These are phyloP conservation scores for Poeciliopsis turneri DNA, from an alignment of 2,797 vertebrate species.

Conservation along the genomic window DNA sequence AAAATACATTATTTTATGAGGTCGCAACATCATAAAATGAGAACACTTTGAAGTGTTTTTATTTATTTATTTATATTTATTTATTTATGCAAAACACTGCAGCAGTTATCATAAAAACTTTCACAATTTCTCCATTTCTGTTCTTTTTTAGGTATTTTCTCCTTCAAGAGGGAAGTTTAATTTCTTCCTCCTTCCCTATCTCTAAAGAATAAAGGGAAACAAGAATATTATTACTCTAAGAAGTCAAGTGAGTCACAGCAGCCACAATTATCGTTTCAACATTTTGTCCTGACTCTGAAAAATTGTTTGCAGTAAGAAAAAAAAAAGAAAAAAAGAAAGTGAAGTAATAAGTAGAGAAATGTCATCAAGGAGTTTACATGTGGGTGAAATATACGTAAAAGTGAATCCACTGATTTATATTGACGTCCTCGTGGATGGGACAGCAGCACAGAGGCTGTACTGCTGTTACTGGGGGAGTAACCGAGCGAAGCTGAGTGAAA, in stretches of 20 bases:
- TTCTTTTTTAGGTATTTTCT: neutral
- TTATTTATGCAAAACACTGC: neutral
- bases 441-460: constrained; percentile 26
- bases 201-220: constrained; percentile 46
- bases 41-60: neutral
- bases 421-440: constrained; percentile 16
- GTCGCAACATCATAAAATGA: neutral
- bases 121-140: neutral
- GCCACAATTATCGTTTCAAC: constrained; percentile 70
- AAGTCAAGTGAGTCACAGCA: constrained; percentile 54
- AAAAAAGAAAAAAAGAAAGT: constrained; percentile 4
- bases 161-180: neutral
- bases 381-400: constrained; percentile 20
- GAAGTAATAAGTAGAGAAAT: constrained; percentile 21
- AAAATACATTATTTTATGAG: neutral
- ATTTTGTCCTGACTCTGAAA: constrained; percentile 72
- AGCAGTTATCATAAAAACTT: neutral
- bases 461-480: constrained; percentile 6
- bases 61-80: too few relatives aligned
- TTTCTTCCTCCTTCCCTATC: constrained; percentile 13
- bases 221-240: constrained; percentile 47
- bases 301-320: constrained; percentile 63
- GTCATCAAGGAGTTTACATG: constrained; percentile 28
- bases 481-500: constrained; percentile 39
- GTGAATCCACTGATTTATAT: constrained; percentile 35